Base-by-base conservation (phyloP, 1,140 invertebrate genomes). In the Heliothis subflexa region DNA sequence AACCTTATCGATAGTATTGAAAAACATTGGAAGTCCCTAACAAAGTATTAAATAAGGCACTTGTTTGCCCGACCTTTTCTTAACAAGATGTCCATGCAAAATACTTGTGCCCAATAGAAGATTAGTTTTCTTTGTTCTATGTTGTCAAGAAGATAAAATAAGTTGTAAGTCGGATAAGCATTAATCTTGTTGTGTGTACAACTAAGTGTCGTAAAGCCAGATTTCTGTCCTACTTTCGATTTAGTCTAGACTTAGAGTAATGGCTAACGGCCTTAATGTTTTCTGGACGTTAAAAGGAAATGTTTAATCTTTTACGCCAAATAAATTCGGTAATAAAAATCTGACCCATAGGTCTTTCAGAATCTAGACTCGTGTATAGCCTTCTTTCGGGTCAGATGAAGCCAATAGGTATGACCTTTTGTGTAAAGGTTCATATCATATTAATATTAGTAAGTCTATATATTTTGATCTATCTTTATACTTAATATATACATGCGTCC, bases 51-150 rank as follows among this genome's bases (percentile, higher is more conserved):
- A 75, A 64, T 33, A 75, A 25, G 21, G 25, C 25, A 75, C 33
- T 75, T 75, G 49, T 75, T n/a, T 33, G 3, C 14, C 33, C 59
- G 73, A 75, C 59, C 59, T 75, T 75, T 75, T 64, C 73, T 64
- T 12, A 25, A 7, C 18, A 21, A 75, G 47, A 40, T 75, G 33
- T 33, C 64, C 73, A 75, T 75, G 73, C 73, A 64, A 75, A 75
- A 75, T 64, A 47, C 73, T 75, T 75, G 33, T 52, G 33, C 59
- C 33, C 45, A 25, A 62, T 75, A 9, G 10, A 2, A 25, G 73
- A 75, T 75, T 75, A 75, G 73, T 52, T 75, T 75, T 50, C 47
- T 75, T 75, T 64, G 40, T 61, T 28, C 57, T 75, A 47, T 47
- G 16, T 75, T 62, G 33, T 73, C 28, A 47, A 75, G 72, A 40